Evolutionary conservation across 2,797 vertebrate species (phyloP), one percentile per base, ranked within the genome.

Genomic region (Telmatherina bonti): DNA sequence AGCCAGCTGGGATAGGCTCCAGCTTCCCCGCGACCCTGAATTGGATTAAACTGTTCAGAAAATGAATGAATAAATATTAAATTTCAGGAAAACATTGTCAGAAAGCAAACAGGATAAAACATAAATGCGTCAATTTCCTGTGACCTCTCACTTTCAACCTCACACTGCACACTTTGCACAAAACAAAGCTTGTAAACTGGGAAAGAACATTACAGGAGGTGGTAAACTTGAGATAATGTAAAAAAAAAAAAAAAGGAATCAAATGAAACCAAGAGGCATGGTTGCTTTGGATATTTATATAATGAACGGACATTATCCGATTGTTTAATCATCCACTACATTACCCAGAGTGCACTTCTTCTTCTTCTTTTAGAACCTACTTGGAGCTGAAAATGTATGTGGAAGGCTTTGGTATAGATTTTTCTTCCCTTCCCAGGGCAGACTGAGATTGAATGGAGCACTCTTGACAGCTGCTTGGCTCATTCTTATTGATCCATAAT

Each of bases 401-500:
- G 27, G 41, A 36, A 15, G 13, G 9, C 8, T 3, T 45, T 10
- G 30, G 8, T 30, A 2, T 10, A 53, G 22, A 22, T 18, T 63
- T 12, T 54, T 69, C n/a, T 18, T 2, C 35, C 4, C 33, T 7
- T 36, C n/a, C 10, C 31, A 68, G 56, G 31, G n/a, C 51, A 38
- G 20, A 73, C 26, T 67, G 12, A 5, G 29, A 58, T 45, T 62
- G 71, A 76, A 29, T 74, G 20, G 77, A 82, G 74, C 51, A 52
- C 35, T 76, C 63, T 36, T 20, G 67, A 69, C 60, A 62, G 78
- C 74, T 36, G 65, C 22, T 60, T 77, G 70, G 70, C 38, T 85
- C 72, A 69, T 78, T 64, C 60, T 54, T 80, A 90, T 89, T 85
- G 85, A 90, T 88, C 85, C 84, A 66, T 81, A 79, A 86, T 72